Conservation (phyloP, 2,113 vertebrate species). For the Pedetes capensis region DNA sequence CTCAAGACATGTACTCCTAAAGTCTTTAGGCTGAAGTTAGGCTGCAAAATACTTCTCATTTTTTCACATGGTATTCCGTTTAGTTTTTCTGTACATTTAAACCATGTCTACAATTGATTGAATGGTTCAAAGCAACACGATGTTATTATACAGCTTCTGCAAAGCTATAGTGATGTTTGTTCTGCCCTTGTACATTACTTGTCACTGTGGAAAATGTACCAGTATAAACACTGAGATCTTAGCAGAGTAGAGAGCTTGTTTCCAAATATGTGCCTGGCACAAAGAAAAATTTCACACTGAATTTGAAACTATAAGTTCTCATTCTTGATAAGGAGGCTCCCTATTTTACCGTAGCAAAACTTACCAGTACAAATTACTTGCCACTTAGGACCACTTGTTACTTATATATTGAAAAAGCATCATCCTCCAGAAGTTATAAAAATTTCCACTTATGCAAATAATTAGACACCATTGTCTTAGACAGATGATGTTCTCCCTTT, state of each 20-base stretch:
- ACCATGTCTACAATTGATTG: slow-evolving; percentile 68
- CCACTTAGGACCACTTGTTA: background rate
- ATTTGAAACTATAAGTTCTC: slow-evolving; percentile 49
- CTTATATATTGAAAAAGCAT: background rate
- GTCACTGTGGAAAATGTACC: slow-evolving; percentile 67
- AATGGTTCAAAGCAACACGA: slow-evolving; percentile 66
- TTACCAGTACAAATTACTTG: background rate
- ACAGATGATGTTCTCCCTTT: background rate
- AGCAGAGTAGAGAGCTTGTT: slow-evolving; percentile 54
- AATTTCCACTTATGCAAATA: background rate
- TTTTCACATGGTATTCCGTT: background rate
- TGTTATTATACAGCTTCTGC: slow-evolving; percentile 73
- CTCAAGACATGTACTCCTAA: background rate
- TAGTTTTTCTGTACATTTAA: slow-evolving; percentile 67
- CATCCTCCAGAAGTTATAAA: background rate
- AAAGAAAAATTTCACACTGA: slow-evolving; percentile 57
- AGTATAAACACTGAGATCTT: slow-evolving; percentile 56
- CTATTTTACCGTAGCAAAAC: slow-evolving; percentile 9
- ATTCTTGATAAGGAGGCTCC: slow-evolving; percentile 38
- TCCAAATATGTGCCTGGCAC: slow-evolving; percentile 50
- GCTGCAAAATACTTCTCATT: slow-evolving; percentile 22
- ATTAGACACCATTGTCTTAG: background rate
- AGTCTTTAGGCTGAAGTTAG: slow-evolving; percentile 30
- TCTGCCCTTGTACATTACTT: slow-evolving; percentile 59
- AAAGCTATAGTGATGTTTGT: slow-evolving; percentile 61